Evolutionary conservation across 2,888 invertebrate species (phyloP).

Genomic region (Tetramorium bicarinatum): DNA sequence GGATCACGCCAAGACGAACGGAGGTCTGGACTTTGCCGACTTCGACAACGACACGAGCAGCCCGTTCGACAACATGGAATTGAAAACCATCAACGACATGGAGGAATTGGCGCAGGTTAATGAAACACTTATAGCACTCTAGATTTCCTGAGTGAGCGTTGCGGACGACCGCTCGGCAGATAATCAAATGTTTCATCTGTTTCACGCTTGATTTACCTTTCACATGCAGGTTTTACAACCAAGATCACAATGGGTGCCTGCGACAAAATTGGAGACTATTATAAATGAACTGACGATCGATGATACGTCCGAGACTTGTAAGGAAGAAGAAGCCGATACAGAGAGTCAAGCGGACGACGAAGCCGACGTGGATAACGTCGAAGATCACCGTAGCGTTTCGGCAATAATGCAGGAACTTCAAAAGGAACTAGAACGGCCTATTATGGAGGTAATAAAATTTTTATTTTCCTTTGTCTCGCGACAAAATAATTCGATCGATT

Average conservation of each 20-base stretch:
- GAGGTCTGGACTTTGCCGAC: conserved; percentile 89
- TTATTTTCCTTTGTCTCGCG: not conserved
- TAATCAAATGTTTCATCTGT: not conserved
- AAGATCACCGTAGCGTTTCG: conserved; percentile 89
- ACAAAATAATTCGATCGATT: not conserved
- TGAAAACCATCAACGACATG: conserved; percentile 97
- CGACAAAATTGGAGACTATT: conserved; percentile 79
- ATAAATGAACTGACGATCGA: conserved; percentile 79
- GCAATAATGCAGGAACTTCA: conserved; percentile 92
- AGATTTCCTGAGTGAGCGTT: not conserved
- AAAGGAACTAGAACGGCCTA: conserved; percentile 88
- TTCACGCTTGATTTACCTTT: not conserved
- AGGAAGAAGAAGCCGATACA: conserved; percentile 68
- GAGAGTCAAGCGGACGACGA: conserved; percentile 71
- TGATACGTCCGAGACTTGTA: conserved; percentile 64
- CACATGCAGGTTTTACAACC: conserved; percentile 81
- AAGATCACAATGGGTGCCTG: conserved; percentile 81
- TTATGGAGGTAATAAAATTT: conserved; percentile 77
- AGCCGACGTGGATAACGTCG: conserved; percentile 65
- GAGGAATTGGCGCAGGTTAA: conserved; percentile 94
- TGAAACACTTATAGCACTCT: not conserved
- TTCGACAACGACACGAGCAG: conserved; percentile 97
- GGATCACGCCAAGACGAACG: conserved; percentile 79
- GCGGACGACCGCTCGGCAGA: not conserved
- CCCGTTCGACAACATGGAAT: conserved; percentile 97